Percentiles rank a stretch among this genome's conserved stretches.
Evolutionary conservation across 2,888 invertebrate species (phyloP).

Genomic region (Craniophora ligustri): DNA sequence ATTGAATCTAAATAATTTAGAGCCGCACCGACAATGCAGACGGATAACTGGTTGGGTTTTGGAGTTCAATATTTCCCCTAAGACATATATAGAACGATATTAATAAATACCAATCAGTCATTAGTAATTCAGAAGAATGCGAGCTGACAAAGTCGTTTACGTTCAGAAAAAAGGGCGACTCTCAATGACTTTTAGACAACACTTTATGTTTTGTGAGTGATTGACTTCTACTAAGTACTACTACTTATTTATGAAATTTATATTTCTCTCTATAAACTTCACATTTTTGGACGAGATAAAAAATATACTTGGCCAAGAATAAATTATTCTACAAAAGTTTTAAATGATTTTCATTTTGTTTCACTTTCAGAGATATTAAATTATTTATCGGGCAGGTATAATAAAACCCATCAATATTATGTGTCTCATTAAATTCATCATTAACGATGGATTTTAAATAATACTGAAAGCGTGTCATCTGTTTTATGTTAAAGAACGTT

Average conservation of each 20-base stretch:
- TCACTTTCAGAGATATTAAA: neutral
- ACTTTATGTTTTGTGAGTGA: conserved; percentile 11
- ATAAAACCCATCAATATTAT: conserved; percentile 30
- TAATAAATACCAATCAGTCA: conserved; percentile 44
- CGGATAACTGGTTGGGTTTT: conserved; percentile 33
- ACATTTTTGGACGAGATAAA: too few relatives aligned
- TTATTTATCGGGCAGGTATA: neutral
- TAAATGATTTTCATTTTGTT: neutral
- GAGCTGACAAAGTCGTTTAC: conserved; percentile 29
- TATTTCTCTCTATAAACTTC: too few relatives aligned
- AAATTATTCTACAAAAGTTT: neutral
- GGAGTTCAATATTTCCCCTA: conserved; percentile 32
- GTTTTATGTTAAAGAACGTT: too few relatives aligned
- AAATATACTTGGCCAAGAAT: neutral
- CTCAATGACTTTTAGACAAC: conserved; percentile 26
- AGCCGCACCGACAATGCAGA: conserved; percentile 53
- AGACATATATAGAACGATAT: conserved; percentile 43
- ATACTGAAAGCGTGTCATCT: conserved; percentile 1
- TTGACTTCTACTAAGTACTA: neutral
- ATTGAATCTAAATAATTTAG: conserved; percentile 78
- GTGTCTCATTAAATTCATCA: conserved; percentile 25
- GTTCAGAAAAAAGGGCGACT: conserved; percentile 38
- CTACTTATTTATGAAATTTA: too few relatives aligned
- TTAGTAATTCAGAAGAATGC: conserved; percentile 44
- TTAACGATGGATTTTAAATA: conserved; percentile 3